Conservation (phyloP, 2,888 invertebrate genomes). For the Melanotus villosus region DNA sequence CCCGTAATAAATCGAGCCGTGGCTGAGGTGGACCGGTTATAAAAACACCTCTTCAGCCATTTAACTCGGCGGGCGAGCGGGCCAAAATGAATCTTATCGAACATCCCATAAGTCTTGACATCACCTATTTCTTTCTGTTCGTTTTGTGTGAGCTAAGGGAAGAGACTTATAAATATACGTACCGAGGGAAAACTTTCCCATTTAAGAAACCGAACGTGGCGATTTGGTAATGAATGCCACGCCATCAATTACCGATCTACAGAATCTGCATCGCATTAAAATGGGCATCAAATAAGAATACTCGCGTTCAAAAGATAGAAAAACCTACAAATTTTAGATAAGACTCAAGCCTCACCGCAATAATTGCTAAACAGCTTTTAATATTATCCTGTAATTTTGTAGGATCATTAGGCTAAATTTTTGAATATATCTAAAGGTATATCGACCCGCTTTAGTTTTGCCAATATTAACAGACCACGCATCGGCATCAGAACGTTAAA, state of each 20-base stretch:
- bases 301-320: too few relatives aligned
- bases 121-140: conserved; percentile 69
- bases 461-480: too few relatives aligned
- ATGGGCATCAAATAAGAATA: conserved; percentile 5
- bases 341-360: too few relatives aligned
- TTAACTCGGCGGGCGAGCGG: conserved; percentile 62
- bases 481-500: too few relatives aligned
- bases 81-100: conserved; percentile 71
- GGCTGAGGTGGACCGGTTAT: conserved; percentile 64
- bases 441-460: too few relatives aligned
- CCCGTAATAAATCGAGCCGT: conserved; percentile 62
- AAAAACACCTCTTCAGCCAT: conserved; percentile 66
- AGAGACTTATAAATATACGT: conserved; percentile 68
- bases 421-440: too few relatives aligned
- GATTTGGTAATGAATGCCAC: conserved; percentile 57
- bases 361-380: too few relatives aligned
- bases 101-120: conserved; percentile 71
- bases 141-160: conserved; percentile 65
- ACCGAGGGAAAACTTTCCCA: conserved; percentile 69
- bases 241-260: conserved; percentile 54
- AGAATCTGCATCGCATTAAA: conserved; percentile 37
- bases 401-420: too few relatives aligned
- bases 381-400: too few relatives aligned
- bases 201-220: conserved; percentile 65
- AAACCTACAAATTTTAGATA: too few relatives aligned